Conservation (phyloP, 2,797 vertebrate genomes). For the Hylomyscus alleni region DNA sequence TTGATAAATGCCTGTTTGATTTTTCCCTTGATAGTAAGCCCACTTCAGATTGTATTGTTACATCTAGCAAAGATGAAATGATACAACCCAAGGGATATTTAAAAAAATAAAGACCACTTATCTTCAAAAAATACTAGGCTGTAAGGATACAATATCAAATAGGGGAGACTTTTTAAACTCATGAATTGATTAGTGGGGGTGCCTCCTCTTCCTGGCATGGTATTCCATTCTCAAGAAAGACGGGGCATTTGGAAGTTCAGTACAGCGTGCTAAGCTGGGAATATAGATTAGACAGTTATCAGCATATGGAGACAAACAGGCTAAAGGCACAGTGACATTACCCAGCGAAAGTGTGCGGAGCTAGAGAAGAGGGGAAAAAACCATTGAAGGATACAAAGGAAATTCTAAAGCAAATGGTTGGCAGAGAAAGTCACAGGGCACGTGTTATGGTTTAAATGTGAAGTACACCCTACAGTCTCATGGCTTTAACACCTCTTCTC, state of each 20-base stretch:
- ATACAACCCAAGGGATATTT: neutral
- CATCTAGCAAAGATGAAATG: slow-evolving; percentile 18
- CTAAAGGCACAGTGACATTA: neutral
- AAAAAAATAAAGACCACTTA: neutral
- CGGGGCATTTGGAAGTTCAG: slow-evolving; percentile 7
- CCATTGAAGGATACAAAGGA: neutral
- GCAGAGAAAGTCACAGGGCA: neutral
- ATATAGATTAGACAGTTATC: slow-evolving; percentile 6
- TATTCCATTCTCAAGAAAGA: slow-evolving; percentile 32
- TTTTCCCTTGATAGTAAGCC: slow-evolving; percentile 68
- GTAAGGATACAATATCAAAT: neutral
- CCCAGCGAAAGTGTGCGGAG: neutral
- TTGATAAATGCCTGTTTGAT: slow-evolving; percentile 38
- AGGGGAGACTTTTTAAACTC: neutral
- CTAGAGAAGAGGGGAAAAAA: neutral
- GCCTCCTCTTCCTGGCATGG: slow-evolving; percentile 4
- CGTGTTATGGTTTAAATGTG: neutral
- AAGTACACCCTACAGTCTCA: neutral
- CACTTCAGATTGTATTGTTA: neutral
- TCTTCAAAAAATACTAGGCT: slow-evolving; percentile 41
- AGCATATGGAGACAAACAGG: neutral
- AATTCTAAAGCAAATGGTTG: neutral
- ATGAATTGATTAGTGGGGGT: slow-evolving; percentile 1
- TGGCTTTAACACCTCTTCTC: neutral
- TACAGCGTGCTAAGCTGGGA: neutral